Conservation (phyloP, 2,888 invertebrate species). For the Ferdinandea cuprea region DNA sequence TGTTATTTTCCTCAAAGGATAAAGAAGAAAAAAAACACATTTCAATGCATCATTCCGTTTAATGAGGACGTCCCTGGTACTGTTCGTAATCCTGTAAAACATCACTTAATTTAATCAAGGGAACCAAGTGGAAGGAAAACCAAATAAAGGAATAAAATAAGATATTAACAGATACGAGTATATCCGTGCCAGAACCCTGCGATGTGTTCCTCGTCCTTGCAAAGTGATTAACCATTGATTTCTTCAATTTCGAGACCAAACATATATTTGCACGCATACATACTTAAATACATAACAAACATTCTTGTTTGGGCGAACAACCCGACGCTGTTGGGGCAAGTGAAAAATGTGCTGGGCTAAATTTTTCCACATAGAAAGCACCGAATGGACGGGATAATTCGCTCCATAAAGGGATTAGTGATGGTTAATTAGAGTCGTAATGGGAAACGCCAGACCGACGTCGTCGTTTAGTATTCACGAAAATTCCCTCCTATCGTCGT, state of each 20-base stretch:
- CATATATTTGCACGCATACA: not conserved
- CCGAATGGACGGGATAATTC: conserved; percentile 60
- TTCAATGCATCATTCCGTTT: conserved; percentile 57
- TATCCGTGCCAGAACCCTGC: conserved; percentile 5
- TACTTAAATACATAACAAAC: too few relatives aligned
- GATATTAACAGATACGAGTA: conserved; percentile 46
- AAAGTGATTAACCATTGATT: conserved; percentile 68
- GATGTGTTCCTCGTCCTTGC: conserved; percentile 35
- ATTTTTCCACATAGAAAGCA: conserved; percentile 55
- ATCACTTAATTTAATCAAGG: conserved; percentile 71
- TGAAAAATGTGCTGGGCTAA: conserved; percentile 58
- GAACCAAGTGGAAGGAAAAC: conserved; percentile 43
- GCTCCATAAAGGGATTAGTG: conserved; percentile 64
- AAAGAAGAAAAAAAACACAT: conserved; percentile 46
- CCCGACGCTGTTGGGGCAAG: not conserved
- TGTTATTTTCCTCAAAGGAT: conserved; percentile 7
- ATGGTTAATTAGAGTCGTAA: conserved; percentile 72
- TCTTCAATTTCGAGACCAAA: conserved; percentile 23
- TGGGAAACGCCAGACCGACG: conserved; percentile 49
- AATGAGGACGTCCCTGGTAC: conserved; percentile 37
- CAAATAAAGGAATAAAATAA: conserved; percentile 3
- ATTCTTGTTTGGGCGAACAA: not conserved
- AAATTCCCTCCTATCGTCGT: conserved; percentile 7
- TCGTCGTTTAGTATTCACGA: conserved; percentile 16
- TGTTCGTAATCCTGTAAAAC: conserved; percentile 65